Evolutionary conservation across 64 coral and sea anemone species (phyloP), one percentile per base, ranked within the genome.

Genomic region (Porites australiensis): DNA sequence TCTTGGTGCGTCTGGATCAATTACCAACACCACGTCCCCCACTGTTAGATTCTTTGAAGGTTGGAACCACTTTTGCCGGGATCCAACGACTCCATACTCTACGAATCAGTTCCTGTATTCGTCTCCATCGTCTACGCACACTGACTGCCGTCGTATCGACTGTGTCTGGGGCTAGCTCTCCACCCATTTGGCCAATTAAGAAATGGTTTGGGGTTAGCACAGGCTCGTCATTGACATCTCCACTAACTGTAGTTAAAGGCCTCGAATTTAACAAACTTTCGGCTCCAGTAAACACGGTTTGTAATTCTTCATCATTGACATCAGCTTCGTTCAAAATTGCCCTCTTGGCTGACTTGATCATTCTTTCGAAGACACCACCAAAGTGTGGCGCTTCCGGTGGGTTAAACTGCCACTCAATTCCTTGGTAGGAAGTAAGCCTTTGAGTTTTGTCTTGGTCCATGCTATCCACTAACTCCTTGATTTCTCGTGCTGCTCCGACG

Each of bases 101-200:
- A n/a, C n/a, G n/a, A n/a, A n/a, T n/a, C n/a, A n/a, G n/a, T n/a
- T n/a, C n/a, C n/a, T n/a, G n/a, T n/a, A n/a, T n/a, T n/a, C n/a
- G n/a, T n/a, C n/a, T n/a, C n/a, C n/a, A n/a, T n/a, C n/a, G n/a
- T n/a, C n/a, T n/a, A n/a, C n/a, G n/a, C n/a, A n/a, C n/a, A n/a
- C 65, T 89, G 57, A 58, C 53, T 10, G 82, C 43, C 50, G 50
- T 87, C n/a, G 23, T 64, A 68, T 91, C 77, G 13, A 93, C 91
- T 54, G 54, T 87, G 11, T 94, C 86, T 27, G 73, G 92, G 11
- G 50, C 83, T 6, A 93, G 63, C 20, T 93, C 67, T 12, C 91
- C 91, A 54, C 84, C 92, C 83, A 93, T 82, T 74, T 94, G 86
- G 11, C 92, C 92, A 62, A 88, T 87, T 54, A 88, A 59, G 67